phyloP scores from a whole-genome alignment of 1,140 invertebrate species.

The Ceratosolen fusciceps region DNA sequence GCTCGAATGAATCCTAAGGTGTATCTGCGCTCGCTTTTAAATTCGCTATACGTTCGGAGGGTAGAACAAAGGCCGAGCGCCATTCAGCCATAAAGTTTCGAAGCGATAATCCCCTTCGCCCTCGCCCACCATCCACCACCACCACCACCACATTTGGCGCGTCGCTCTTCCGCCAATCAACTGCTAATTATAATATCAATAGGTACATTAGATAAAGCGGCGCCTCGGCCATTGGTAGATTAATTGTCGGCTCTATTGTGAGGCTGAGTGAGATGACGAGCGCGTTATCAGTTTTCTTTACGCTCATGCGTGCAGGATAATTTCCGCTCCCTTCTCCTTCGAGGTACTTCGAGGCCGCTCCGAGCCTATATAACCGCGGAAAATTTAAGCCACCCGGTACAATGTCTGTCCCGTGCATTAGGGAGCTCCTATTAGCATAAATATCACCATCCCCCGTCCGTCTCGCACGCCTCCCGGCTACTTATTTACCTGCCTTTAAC shows the following conservation, averaged over 20 bases:
- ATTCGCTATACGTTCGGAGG: not conserved
- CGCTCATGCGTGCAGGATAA: not conserved
- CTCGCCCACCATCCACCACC: not conserved
- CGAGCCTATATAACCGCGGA: no score
- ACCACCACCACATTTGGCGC: no score
- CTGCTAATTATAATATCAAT: conserved; percentile 41
- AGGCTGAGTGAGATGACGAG: not conserved
- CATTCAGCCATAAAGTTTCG: conserved; percentile 9
- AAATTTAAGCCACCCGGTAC: no score
- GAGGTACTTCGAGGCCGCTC: no score
- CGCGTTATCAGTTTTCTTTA: not conserved
- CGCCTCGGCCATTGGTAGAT: not conserved
- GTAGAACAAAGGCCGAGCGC: conserved; percentile 5
- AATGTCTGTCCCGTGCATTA: no score
- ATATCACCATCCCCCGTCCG: no score
- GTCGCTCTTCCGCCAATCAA: not conserved
- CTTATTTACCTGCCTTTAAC: no score
- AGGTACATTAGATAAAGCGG: not conserved
- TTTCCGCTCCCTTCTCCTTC: not conserved
- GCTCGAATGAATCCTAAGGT: not conserved
- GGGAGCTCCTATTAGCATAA: no score
- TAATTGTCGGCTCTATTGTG: not conserved
- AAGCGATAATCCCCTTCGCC: not conserved
- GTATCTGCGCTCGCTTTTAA: not conserved
- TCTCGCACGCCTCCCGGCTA: no score